Evolutionary conservation across 2,113 vertebrate species (phyloP), one percentile per base, ranked within the genome.

Genomic region (Sceloporus tristichus): DNA sequence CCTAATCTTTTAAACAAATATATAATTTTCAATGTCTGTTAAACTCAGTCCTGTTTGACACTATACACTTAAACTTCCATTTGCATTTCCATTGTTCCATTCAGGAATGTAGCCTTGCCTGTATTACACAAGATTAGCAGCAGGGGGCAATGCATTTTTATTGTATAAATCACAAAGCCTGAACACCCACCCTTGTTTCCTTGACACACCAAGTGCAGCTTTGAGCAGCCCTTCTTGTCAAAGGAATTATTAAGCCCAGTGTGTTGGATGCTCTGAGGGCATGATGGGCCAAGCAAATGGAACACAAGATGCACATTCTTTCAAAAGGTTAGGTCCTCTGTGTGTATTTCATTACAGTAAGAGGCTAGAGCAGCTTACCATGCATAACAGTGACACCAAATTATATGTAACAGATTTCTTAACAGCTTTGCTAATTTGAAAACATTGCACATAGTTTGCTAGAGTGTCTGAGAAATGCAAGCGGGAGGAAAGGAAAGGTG

Each of bases 81-180:
- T 59, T 85, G 27, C 29, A 34, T 66, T 79, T 16, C 19, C 27
- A 14, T 0, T 16, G 5, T 34, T 14, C n/a, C 2, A 1, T 16
- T 7, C 1, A 0, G 9, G 54, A 73, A 73, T 11, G 14, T 56
- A 18, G 23, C 19, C 40, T 40, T 34, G n/a, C 53, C 38, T 53
- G 38, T 77, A 92, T 82, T 93, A 87, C 93, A 56, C 81, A 68
- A 59, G 14, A 82, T 16, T 0, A 77, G 88, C 95, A 78, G 82
- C 77, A 93, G 93, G 85, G 90, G 93, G 93, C 93, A 94, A 65
- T 89, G 90, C 66, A 68, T 71, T 40, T 75, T 89, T 79, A 19
- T 16, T 21, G 9, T 83, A 81, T 81, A 9, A 10, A 62, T 71
- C 34, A 9, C n/a, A 79, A 23, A 2, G 19, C 0, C 54, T 53